Base-by-base conservation (phyloP, 2,888 invertebrate species). In the Drosophila paranaensis region DNA sequence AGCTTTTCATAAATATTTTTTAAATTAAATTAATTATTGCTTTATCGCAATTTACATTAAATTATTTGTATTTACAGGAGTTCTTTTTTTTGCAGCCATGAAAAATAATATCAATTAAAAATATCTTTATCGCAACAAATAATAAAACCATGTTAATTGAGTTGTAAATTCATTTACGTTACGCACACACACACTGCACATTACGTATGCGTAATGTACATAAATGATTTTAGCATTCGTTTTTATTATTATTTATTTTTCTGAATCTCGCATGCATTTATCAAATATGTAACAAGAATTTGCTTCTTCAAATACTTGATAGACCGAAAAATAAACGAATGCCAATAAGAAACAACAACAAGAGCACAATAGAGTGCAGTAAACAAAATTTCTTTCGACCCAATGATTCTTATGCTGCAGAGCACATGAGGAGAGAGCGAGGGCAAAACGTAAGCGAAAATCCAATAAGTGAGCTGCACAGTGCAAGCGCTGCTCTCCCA, bases 241-340 rank as follows among this genome's bases (percentile, higher is more conserved):
- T 30, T 5, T 16, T 27, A 48, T 42, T 37, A 39, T 48, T 48
- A 60, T 53, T 55, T 54, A 33, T 46, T 45, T 54, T 20, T 25
- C 11, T 43, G 16, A 35, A 16, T 39, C 39, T n/a, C 27, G 27
- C 13, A 8, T 30, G 16, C 37, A 14, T 30, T 14, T 60, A 43
- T 83, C 54, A 76, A 78, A 68, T 63, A 78, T 83, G 62, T 76
- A 78, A 66, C 27, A 69, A 63, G 42, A 53, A 60, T 71, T 74
- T 48, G 70, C 56, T 72, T 45, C 62, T 71, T 58, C 70, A 57
- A 72, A 72, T 72, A 74, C 62, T 84, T 68, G 68, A 75, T 73
- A 55, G 27, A 43, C 81, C 70, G 50, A 64, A 61, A 85, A 76
- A 76, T 71, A 73, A 78, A 68, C 64, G 39, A 48, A 54, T 51